phyloP scores from a whole-genome alignment of 2,888 invertebrate species.

The Lithosia quadra region DNA sequence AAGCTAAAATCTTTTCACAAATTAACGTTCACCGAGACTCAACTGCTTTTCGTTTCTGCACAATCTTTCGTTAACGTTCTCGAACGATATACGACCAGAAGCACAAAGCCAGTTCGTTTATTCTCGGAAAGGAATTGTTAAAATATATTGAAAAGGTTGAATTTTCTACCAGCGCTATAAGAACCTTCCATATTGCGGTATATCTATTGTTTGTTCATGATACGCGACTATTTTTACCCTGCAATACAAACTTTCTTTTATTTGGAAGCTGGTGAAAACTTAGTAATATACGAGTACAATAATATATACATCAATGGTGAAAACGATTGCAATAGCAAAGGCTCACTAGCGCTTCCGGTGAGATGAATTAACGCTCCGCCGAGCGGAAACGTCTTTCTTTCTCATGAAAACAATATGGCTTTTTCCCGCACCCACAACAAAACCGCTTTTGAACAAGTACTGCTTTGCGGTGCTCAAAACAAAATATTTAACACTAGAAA shows the following conservation, averaged over 20 bases:
- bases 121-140: slow-evolving; percentile 11
- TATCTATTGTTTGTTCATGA: slow-evolving; percentile 25
- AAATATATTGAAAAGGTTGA: slow-evolving; percentile 12
- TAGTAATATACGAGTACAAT: no score
- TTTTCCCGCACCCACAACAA: slow-evolving; percentile 38
- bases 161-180: slow-evolving; percentile 17
- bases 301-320: no score
- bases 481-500: slow-evolving; percentile 17
- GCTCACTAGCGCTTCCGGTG: slow-evolving; percentile 60
- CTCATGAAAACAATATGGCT: slow-evolving; percentile 64
- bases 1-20: not conserved
- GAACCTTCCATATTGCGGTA: slow-evolving; percentile 15
- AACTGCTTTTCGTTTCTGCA: slow-evolving; percentile 19
- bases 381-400: slow-evolving; percentile 74
- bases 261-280: slow-evolving; percentile 41
- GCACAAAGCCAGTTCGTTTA: slow-evolving; percentile 12
- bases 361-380: slow-evolving; percentile 71
- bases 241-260: slow-evolving; percentile 24
- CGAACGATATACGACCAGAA: slow-evolving; percentile 14
- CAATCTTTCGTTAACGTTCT: slow-evolving; percentile 24
- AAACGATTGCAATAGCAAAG: slow-evolving; percentile 43
- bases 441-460: slow-evolving; percentile 31
- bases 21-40: not conserved
- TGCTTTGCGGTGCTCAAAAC: slow-evolving; percentile 15
- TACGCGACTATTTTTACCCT: slow-evolving; percentile 26